Evolutionary conservation across 2,113 vertebrate genomes (phyloP), one percentile per base, ranked within the genome.

Genomic region (Mobula birostris): DNA sequence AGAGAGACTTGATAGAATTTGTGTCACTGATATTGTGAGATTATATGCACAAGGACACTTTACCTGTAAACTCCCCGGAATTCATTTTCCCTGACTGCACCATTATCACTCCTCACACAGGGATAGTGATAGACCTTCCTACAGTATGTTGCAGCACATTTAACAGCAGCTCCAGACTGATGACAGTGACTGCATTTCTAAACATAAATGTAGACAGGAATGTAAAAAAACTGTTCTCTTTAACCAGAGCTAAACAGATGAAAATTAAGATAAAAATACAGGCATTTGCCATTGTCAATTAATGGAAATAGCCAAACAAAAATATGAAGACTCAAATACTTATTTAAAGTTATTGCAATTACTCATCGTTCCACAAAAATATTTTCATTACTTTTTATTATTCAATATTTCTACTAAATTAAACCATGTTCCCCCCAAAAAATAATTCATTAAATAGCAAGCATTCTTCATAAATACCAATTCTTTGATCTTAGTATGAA

Each of bases 41-140:
- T 66, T 32, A 90, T 9, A 9, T 66, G 29, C 5, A 1, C 14
- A 90, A 90, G 61, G n/a, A 2, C 29, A 66, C 15, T 68, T 90
- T 90, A 90, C 85, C 85, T 90, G 61, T 19, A 90, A 90, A 63
- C 29, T 66, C 63, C n/a, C 17, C 32, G 61, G 85, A 66, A 66
- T 90, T 90, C 61, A 90, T 90, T 90, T 90, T 90, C 85, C 29
- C 14, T 68, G 85, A 66, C 66, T 36, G 63, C 61, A 68, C 85
- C 85, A 90, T 66, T 90, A 66, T 90, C 85, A 66, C 29, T 32
- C 58, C 6, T 90, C n/a, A 90, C 61, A 17, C 85, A 90, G 85
- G 85, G 61, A 7, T 19, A 90, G 85, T 19, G 61, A 68, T 68
- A 68, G 61, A 90, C 29, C 14, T 66, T 90, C 85, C 29, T 32